A percentile compares a stretch with the other conserved stretches of the same genome.
These are phyloP conservation scores for Recurvirostra avosetta DNA, from an alignment of 2,113 vertebrate species.

Conservation along the genomic window DNA sequence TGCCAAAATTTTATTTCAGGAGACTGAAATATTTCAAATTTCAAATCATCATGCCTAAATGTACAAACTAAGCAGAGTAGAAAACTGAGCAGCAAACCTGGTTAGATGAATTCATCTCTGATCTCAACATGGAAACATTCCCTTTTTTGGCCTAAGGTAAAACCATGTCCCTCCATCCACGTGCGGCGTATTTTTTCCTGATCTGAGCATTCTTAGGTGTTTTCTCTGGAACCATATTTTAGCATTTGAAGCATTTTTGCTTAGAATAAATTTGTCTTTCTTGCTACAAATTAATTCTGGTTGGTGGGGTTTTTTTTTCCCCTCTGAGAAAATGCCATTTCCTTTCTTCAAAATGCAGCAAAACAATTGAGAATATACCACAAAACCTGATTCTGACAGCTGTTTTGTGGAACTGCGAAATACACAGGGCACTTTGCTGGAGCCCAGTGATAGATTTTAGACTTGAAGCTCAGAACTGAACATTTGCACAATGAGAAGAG, in stretches of 20 bases:
- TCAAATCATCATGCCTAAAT: background rate
- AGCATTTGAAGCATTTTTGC: background rate
- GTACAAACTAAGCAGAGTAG: background rate
- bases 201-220: background rate
- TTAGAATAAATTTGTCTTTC: background rate
- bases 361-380: background rate
- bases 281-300: background rate
- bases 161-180: background rate
- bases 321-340: background rate
- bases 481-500: background rate
- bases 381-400: background rate
- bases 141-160: background rate
- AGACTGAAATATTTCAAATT: background rate
- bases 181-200: background rate
- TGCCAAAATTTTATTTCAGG: background rate
- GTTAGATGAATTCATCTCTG: background rate
- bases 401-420: background rate
- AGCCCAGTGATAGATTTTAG: background rate
- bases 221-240: background rate
- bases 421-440: background rate
- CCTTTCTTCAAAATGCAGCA: background rate
- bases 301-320: background rate
- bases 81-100: background rate
- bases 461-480: background rate
- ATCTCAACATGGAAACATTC: background rate